Base-by-base conservation (phyloP, 2,888 invertebrate species). In the Adineta ricciae region DNA sequence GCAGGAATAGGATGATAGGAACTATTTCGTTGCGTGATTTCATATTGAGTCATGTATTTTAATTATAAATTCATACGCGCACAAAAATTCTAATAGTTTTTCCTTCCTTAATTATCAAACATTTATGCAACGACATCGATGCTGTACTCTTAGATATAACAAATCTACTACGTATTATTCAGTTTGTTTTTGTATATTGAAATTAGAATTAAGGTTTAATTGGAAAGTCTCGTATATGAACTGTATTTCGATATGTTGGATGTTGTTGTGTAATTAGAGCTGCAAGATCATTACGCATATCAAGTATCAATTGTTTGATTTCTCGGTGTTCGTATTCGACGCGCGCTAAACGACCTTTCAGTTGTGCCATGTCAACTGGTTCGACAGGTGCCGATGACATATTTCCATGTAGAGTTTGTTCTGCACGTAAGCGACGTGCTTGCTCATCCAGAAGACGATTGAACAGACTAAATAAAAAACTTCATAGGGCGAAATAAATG, bases 291-390 rank as follows among this genome's bases (percentile, higher is more conserved):
- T 21, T 14, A 24, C 41, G 78, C 32, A 78, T 36, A 24, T 41
- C 78, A n/a, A 41, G 11, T 0, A 78, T 41, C 41, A 78, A 78
- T 78, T 78, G 38, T 41, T 78, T 78, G 24, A 78, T 36, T 78
- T 78, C 78, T 41, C 78, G 24, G 41, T 78, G 38, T 41, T 78
- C 78, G 41, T 78, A 78, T 78, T 78, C 78, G 5, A 78, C n/a
- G 14, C 78, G 38, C 8, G 78, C 41, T 41, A 78, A 78, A 5
- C 41, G 38, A 41, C 78, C 78, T 41, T 78, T 78, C 14, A 78
- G 4, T 78, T 78, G 41, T 41, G 78, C 78, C 41, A 78, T 78
- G 41, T 78, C 41, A 1, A 41, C 2, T 4, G 38, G 78, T 78
- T 78, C 78, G n/a, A 0, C 14, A 38, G 36, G 7, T 19, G 21